A percentile compares a stretch with the other conserved stretches of the same genome.
Evolutionary conservation across 2,888 invertebrate species (phyloP).

Genomic region (Pseudoips prasinana): DNA sequence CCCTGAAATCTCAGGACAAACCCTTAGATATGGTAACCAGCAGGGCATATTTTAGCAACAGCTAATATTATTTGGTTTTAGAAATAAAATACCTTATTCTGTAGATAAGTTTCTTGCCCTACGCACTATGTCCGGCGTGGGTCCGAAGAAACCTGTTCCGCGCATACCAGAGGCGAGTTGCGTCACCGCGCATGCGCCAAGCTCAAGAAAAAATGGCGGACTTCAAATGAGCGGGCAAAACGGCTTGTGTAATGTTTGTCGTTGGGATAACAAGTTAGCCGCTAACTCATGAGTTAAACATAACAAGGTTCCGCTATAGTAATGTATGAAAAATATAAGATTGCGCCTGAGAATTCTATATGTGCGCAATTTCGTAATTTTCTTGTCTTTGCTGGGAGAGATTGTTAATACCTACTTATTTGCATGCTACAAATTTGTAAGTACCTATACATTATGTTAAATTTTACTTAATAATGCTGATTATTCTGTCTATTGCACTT

Average conservation of each 20-base stretch:
- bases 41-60: too few species aligned
- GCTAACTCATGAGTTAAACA: constrained; percentile 7
- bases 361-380: constrained; percentile 19
- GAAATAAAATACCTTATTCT: too few species aligned
- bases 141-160: constrained; percentile 32
- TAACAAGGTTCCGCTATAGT: constrained; percentile 18
- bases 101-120: not conserved
- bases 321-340: constrained; percentile 20
- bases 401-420: too few species aligned
- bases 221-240: constrained; percentile 22
- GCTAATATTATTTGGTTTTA: too few species aligned
- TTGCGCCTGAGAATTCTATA: not conserved
- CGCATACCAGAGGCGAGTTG: constrained; percentile 32
- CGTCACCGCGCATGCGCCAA: constrained; percentile 34
- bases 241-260: constrained; percentile 27
- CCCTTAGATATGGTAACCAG: too few species aligned
- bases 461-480: too few species aligned
- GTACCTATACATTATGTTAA: too few species aligned
- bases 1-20: too few species aligned
- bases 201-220: constrained; percentile 30
- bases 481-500: too few species aligned
- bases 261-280: constrained; percentile 19
- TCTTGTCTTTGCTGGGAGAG: too few species aligned
- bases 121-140: constrained; percentile 4
- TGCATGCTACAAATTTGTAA: too few species aligned